Base-by-base conservation (phyloP, 2,113 vertebrate genomes). In the Colinus virginianus region DNA sequence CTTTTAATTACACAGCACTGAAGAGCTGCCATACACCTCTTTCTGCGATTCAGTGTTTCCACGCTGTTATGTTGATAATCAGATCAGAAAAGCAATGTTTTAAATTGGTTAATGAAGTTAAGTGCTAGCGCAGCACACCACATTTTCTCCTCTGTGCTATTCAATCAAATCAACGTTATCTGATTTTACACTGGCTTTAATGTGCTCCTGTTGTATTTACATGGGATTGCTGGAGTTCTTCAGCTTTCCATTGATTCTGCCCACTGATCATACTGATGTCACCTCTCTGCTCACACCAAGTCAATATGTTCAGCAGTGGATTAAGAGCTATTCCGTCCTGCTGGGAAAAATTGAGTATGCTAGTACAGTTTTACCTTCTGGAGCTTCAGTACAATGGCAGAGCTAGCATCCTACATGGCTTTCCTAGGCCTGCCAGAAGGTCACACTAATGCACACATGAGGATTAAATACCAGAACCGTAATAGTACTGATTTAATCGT, bases 131-230 rank as follows among this genome's bases (percentile, higher is more conserved):
- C 55, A 82, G 7, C 46, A 59, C 20, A 40, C 53, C 83, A 66
- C 6, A 0, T 89, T 74, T 68, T 25, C 36, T 58, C 32, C 66
- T 62, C 34, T 0, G 0, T 80, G 66, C 90, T 87, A 21, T 32
- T 90, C 59, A 61, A n/a, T 82, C 58, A 63, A 23, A 90, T 45
- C 78, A 17, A 1, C 4, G 32, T 62, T 87, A 77, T 40, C 81
- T 85, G 81, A 74, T 93, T 87, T 72, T 67, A 32, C 78, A 55
- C 74, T 53, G 77, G 28, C 64, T 78, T 81, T 68, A 66, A n/a
- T 18, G 28, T 32, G 28, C 19, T 38, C 45, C 30, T 67, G 30
- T 40, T 61, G 38, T 63, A 21, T 87, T 87, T 74, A 74, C 75
- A 76, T 64, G 61, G 28, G 43, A 76, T 67, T 85, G 55, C 56